Base-by-base conservation (phyloP, 2,113 vertebrate species). In the Pseudois nayaur region DNA sequence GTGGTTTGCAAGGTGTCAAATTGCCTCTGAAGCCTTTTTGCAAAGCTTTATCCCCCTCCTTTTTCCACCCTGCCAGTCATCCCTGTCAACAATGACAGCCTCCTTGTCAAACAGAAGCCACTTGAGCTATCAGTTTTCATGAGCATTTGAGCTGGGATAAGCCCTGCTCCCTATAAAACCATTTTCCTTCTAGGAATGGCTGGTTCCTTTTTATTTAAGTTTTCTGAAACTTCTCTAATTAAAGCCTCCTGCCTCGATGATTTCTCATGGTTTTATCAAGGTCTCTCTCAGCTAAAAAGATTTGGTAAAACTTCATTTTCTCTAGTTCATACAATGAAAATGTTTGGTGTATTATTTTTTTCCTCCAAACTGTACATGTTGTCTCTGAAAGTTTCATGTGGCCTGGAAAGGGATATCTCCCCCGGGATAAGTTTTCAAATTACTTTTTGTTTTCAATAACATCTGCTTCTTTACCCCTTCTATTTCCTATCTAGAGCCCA, bases 1-100 rank as follows among this genome's bases (percentile, higher is more conserved):
- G 98, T 95, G 97, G 97, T 97, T 98, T 98, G 54, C 33, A 95
- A 95, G 95, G 98, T 97, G 95, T 98, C 96, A 91, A 59, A 93
- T 98, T 97, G 97, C 98, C 95, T 97, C 94, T 95, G 94, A 97
- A 97, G 93, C 84, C 86, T 97, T 95, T 97, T 91, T 93, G 76
- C 36, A 95, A 81, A 95, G 93, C 96, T 84, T 91, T 78, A 91
- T 95, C 86, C 59, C 27, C 48, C 67, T 40, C 33, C 31, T 71
- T 60, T 97, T 94, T 74, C 95, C 91, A 79, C 52, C 25, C 88
- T 94, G 93, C 84, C 95, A 96, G 89, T 97, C 91, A 95, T 57
- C 45, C 59, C 86, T 96, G 95, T 96, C 97, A 97, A 86, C 45
- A 84, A 45, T 79, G 82, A 97, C 95, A 94, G 89, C 78, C 76